A percentile compares a stretch with the other conserved stretches of the same genome.
Conservation (phyloP, 2,888 invertebrate species). For the Macrostomum cliftonense region DNA sequence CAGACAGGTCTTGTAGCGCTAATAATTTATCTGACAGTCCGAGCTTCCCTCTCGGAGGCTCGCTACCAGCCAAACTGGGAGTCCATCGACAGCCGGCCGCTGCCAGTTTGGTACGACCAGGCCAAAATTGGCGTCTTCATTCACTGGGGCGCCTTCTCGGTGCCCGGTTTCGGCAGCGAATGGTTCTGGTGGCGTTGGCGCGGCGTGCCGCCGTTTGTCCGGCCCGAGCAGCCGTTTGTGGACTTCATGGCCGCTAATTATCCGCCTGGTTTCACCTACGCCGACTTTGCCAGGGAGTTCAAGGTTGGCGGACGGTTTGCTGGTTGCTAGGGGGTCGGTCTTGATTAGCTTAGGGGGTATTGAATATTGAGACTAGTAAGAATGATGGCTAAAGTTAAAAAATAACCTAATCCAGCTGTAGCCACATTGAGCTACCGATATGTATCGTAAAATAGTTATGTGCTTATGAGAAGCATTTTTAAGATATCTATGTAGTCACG, state of each 20-base stretch:
- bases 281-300: slow-evolving; percentile 68
- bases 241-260: slow-evolving; percentile 62
- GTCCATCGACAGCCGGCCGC: slow-evolving; percentile 36
- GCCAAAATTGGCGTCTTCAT: slow-evolving; percentile 40
- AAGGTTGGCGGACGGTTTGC: slow-evolving; percentile 40
- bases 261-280: slow-evolving; percentile 65
- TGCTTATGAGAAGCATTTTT: no score
- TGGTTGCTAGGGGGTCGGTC: no score
- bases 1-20: no score
- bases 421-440: no score
- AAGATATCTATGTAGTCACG: no score
- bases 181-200: slow-evolving; percentile 79
- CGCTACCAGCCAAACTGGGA: slow-evolving; percentile 27
- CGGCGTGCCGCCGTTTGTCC: slow-evolving; percentile 9
- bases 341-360: no score
- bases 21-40: no score
- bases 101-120: slow-evolving; percentile 38
- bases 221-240: slow-evolving; percentile 18
- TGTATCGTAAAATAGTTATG: no score
- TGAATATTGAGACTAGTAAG: no score
- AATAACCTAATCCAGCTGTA: no score
- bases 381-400: no score
- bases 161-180: slow-evolving; percentile 53
- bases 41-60: background rate
- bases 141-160: slow-evolving; percentile 40